These are phyloP conservation scores for Frankliniella fusca DNA, from an alignment of 2,888 invertebrate genomes.

Conservation along the genomic window DNA sequence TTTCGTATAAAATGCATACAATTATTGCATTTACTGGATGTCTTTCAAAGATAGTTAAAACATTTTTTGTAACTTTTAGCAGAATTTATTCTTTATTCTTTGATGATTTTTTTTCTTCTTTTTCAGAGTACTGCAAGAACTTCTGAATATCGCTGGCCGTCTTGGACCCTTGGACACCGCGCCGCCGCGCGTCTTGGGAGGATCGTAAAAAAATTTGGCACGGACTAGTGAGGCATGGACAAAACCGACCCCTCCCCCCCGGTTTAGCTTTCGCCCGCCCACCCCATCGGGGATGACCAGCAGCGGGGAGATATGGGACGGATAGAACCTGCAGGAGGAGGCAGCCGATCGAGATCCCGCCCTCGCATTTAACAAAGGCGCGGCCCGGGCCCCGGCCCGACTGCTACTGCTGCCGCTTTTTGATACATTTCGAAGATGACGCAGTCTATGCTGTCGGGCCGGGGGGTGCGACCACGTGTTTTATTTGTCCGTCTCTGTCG, in stretches of 20 bases:
- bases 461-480: background rate
- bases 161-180: too few relatives aligned
- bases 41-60: too few relatives aligned
- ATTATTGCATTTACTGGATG: too few relatives aligned
- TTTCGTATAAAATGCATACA: too few relatives aligned
- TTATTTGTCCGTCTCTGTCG: background rate
- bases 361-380: background rate
- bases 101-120: too few relatives aligned
- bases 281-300: background rate
- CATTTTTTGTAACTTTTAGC: too few relatives aligned
- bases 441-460: background rate
- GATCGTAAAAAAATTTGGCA: constrained; percentile 17
- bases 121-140: too few relatives aligned
- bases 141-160: too few relatives aligned
- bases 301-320: background rate
- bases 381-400: too few relatives aligned
- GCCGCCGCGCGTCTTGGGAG: background rate
- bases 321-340: too few relatives aligned
- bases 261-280: background rate
- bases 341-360: background rate
- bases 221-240: background rate
- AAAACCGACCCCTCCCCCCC: background rate
- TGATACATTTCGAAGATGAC: constrained; percentile 12
- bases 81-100: too few relatives aligned
- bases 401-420: background rate